These are phyloP conservation scores for Exocentrus adspersus DNA, from an alignment of 2,888 invertebrate species.

Conservation along the genomic window DNA sequence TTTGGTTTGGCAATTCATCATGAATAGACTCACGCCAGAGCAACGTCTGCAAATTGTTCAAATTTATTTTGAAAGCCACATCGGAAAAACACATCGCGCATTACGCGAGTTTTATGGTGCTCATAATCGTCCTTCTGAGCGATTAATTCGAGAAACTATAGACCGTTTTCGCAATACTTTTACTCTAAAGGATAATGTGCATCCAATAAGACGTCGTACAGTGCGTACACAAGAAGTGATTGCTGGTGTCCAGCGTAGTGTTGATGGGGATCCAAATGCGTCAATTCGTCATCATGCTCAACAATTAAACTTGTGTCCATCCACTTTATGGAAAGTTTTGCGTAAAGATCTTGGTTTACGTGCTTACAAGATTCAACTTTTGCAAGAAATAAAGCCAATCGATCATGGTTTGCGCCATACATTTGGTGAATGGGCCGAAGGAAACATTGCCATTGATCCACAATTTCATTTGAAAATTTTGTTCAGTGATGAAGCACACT, in stretches of 20 bases:
- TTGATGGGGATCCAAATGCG: neutral
- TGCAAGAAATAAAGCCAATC: slow-evolving; percentile 41
- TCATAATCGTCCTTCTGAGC: neutral
- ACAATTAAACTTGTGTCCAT: slow-evolving; percentile 45
- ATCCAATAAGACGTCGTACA: slow-evolving; percentile 3
- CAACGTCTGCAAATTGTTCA: neutral
- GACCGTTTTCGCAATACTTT: neutral
- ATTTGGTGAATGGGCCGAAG: slow-evolving; percentile 22
- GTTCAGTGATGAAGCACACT: slow-evolving; percentile 30
- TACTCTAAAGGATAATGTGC: neutral
- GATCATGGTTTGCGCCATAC: slow-evolving; percentile 41
- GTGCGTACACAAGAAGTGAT: neutral
- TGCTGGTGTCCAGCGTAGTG: neutral
- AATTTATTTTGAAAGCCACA: neutral
- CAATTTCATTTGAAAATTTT: slow-evolving; percentile 26
- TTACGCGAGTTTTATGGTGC: neutral
- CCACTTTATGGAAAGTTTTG: slow-evolving; percentile 42
- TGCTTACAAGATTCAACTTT: slow-evolving; percentile 40
- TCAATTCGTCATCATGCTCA: slow-evolving; percentile 47
- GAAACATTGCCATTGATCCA: slow-evolving; percentile 24
- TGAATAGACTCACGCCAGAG: neutral
- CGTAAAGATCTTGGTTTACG: slow-evolving; percentile 44
- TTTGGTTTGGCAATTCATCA: slow-evolving; percentile 3
- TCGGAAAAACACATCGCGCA: neutral
- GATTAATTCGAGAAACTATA: neutral